Conservation (phyloP, 2,113 vertebrate species). For the Pholis gunnellus region DNA sequence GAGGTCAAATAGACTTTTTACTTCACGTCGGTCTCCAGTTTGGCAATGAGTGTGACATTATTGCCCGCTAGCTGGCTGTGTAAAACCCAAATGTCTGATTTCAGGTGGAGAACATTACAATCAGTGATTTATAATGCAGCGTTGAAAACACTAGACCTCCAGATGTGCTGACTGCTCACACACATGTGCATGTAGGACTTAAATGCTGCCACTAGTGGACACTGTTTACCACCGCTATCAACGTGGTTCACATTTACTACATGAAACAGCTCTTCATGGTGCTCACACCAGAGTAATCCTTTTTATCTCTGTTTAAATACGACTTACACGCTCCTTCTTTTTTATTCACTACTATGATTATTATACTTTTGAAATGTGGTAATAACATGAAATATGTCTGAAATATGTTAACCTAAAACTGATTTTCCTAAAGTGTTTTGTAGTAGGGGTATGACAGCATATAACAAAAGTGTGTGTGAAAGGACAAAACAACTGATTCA, state of each 20-base stretch:
- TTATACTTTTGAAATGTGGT: not conserved
- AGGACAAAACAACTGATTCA: conserved; percentile 4
- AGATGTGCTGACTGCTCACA: conserved; percentile 24
- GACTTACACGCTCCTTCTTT: not conserved
- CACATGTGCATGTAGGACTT: conserved; percentile 22
- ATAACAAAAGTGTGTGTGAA: not conserved
- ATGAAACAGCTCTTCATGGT: not conserved
- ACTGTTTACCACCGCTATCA: conserved; percentile 38
- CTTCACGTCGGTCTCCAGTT: conserved; percentile 21
- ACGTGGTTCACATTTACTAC: not conserved
- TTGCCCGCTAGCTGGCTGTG: not conserved
- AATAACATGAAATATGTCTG: not conserved
- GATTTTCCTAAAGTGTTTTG: not conserved
- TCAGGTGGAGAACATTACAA: not conserved
- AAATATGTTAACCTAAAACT: not conserved
- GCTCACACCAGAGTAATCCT: not conserved
- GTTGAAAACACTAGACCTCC: conserved; percentile 11
- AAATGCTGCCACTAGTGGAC: conserved; percentile 46
- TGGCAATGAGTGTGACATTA: conserved; percentile 6
- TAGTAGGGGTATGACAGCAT: not conserved
- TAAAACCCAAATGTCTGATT: conserved; percentile 16
- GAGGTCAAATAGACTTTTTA: conserved; percentile 37
- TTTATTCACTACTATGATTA: not conserved
- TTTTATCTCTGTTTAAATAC: not conserved
- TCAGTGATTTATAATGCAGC: not conserved